Percentiles rank a stretch among this genome's conserved stretches.
phyloP scores from a whole-genome alignment of 2,113 vertebrate genomes.

The Barnardius zonarius region DNA sequence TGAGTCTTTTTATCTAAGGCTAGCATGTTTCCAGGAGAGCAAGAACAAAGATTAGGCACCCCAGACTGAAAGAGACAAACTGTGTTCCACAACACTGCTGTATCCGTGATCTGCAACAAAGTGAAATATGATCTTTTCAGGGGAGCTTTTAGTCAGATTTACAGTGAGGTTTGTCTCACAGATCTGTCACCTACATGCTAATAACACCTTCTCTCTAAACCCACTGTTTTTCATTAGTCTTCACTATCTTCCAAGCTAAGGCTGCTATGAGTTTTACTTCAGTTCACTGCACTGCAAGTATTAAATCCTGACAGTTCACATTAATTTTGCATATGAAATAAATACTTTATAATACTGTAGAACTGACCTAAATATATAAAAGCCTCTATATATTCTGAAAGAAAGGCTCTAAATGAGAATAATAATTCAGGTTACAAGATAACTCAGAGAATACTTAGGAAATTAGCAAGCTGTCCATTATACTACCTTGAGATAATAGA shows the following conservation, averaged over 20 bases:
- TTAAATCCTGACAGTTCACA: slow-evolving; percentile 4
- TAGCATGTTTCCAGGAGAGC: slow-evolving; percentile 77
- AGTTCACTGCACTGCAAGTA: neutral
- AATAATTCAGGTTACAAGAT: neutral
- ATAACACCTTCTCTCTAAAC: neutral
- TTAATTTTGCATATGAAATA: neutral
- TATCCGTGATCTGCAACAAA: neutral
- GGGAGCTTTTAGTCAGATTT: slow-evolving; percentile 31
- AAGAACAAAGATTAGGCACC: slow-evolving; percentile 83
- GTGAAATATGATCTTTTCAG: neutral
- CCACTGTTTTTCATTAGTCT: neutral
- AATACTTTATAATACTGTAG: neutral
- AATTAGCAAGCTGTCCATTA: neutral
- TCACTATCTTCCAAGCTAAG: neutral
- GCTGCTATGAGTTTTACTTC: neutral
- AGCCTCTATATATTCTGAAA: neutral
- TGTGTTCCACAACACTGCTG: slow-evolving; percentile 69
- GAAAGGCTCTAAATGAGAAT: neutral
- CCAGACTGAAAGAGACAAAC: slow-evolving; percentile 79
- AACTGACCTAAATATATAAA: neutral
- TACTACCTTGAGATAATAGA: neutral
- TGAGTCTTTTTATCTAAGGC: slow-evolving; percentile 76
- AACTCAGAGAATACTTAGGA: neutral
- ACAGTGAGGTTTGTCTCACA: neutral
- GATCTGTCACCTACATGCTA: neutral